A percentile compares a stretch with the other conserved stretches of the same genome.
phyloP scores from a whole-genome alignment of 2,113 vertebrate genomes.

The Buteo buteo region DNA sequence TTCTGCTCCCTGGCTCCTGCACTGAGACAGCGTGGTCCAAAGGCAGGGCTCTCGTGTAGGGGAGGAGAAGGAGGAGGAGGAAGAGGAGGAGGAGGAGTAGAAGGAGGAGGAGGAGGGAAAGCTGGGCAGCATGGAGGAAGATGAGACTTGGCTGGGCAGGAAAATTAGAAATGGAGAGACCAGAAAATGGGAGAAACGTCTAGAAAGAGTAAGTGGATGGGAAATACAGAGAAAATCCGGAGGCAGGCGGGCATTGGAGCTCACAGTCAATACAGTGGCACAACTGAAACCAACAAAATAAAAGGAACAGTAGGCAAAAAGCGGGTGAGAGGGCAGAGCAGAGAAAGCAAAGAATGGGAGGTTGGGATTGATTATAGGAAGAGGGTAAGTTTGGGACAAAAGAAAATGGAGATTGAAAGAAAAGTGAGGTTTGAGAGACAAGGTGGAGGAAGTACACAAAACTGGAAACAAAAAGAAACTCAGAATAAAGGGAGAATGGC shows the following conservation, averaged over 20 bases:
- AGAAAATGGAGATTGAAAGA: neutral
- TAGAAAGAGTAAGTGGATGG: neutral
- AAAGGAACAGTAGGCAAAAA: neutral
- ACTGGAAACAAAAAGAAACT: neutral
- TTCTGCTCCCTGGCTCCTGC: neutral
- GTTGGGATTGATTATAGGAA: neutral
- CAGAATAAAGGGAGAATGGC: neutral
- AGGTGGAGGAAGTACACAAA: neutral
- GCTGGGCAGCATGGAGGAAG: neutral
- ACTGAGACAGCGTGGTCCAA: fast-evolving
- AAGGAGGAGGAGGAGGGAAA: neutral
- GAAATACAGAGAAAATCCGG: neutral
- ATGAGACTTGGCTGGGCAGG: neutral
- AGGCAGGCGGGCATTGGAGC: neutral
- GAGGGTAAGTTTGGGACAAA: neutral
- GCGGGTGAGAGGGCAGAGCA: fast-evolving
- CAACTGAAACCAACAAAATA: neutral
- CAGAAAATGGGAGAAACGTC: neutral
- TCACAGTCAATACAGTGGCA: neutral
- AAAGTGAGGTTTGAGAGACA: neutral
- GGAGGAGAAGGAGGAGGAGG: no score
- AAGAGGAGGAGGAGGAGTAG: no score
- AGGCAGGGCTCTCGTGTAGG: neutral
- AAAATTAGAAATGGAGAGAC: neutral
- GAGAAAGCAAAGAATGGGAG: neutral